phyloP scores from a whole-genome alignment of 92 coral and sea anemone species.

The Anthopleura xanthogrammica region DNA sequence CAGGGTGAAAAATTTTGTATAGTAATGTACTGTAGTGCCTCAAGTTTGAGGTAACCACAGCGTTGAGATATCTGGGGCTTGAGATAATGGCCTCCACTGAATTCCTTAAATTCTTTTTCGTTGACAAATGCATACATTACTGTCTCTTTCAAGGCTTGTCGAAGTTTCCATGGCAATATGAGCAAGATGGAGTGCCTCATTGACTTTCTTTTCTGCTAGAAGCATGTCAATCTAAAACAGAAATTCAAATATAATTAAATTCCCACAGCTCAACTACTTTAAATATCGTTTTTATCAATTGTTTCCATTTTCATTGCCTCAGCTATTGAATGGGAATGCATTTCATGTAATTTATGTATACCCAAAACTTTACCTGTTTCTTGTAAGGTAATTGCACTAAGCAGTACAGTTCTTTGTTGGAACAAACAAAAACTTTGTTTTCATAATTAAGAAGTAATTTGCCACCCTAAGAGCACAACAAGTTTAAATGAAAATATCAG shows the following conservation, averaged over 20 bases:
- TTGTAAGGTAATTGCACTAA: slow-evolving; percentile 88
- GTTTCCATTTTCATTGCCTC: no score
- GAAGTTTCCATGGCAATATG: slow-evolving; percentile 96
- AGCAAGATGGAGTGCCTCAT: slow-evolving; percentile 93
- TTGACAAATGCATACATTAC: slow-evolving; percentile 40
- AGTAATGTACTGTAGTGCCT: no score
- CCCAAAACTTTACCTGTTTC: slow-evolving; percentile 68
- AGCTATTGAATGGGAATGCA: no score
- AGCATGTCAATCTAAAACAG: slow-evolving; percentile 77
- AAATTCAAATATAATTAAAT: background rate
- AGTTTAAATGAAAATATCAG: background rate
- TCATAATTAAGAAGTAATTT: slow-evolving; percentile 80
- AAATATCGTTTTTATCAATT: background rate
- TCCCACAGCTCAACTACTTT: no score
- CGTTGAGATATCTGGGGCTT: no score
- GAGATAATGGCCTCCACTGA: no score
- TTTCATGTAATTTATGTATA: background rate
- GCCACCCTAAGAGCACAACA: slow-evolving; percentile 67
- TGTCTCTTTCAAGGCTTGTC: slow-evolving; percentile 64
- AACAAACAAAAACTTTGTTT: slow-evolving; percentile 88
- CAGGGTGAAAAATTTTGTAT: no score
- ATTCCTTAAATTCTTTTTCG: no score
- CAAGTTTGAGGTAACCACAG: no score
- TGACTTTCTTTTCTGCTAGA: slow-evolving; percentile 77
- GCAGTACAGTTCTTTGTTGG: slow-evolving; percentile 88